Base-by-base conservation (phyloP, 2,888 invertebrate species). In the Thecophora atra region DNA sequence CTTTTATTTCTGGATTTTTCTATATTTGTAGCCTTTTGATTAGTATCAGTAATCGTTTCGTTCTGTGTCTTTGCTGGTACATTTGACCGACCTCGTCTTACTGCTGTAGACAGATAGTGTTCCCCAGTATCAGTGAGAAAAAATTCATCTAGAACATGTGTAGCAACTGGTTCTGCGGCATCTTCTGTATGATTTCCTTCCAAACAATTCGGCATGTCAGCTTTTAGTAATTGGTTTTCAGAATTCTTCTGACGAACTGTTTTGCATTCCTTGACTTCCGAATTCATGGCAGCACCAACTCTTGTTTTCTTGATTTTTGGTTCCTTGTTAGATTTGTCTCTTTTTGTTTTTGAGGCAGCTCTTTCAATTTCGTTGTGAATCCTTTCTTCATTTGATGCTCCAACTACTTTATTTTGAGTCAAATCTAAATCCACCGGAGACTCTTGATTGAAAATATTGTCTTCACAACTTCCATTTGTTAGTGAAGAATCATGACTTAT, bases 71-170 rank as follows among this genome's bases (percentile, higher is more conserved):
- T 24, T 7, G 5, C 26, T 15, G 58, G 6, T 13, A 28, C 7
- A 11, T 58, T 58, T 1, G 58, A 26, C 11, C 15, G 70, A 42
- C 28, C 51, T 47, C 26, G 52, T 7, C 76, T 73, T 5, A 83
- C 81, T 2, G 84, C 84, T 0, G 82, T 82, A 1, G 86, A 84
- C 13, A 84, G 28, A 76, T 86, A 86, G 66, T 82, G 83, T 37
- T 84, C 82, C 0, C 86, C 86, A 1, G 80, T 79, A 52, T 81
- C 79, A 0, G 86, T 86, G 17, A 86, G 81, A 68, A 86, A 86
- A 73, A 86, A 86, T 0, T 85, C 81, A 79, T 86, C 86, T 0
- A 80, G 73, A 0, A 83, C 78, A 69, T 78, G 78, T 0, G 78
- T 79, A 17, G 79, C 76, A 37, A 69, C 72, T 63, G 26, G 37